These are phyloP conservation scores for Capra hircus DNA, from an alignment of 2,113 vertebrate species.

Conservation along the genomic window DNA sequence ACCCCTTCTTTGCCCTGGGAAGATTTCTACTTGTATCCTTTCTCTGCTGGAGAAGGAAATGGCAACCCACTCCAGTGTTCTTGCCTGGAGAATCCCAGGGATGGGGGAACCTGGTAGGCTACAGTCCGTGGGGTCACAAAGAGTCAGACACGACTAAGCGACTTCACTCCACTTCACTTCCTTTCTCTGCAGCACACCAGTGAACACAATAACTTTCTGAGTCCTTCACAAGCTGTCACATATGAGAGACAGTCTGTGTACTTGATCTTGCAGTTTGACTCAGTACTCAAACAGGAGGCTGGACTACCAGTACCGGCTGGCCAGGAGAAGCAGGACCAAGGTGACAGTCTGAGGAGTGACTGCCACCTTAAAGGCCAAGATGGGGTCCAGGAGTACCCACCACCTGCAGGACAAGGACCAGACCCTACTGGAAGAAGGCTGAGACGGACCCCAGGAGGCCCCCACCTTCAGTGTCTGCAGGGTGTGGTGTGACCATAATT, in stretches of 20 bases:
- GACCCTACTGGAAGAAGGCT: not conserved
- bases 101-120: not conserved
- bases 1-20: not conserved
- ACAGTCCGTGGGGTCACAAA: not conserved
- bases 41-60: not conserved
- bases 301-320: not conserved
- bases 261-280: not conserved
- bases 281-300: not conserved
- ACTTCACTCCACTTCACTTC: not conserved
- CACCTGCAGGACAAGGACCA: not conserved
- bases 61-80: not conserved
- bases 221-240: not conserved
- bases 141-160: not conserved
- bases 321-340: not conserved
- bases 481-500: not conserved
- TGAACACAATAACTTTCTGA: not conserved
- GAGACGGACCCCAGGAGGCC: not conserved
- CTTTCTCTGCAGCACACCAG: not conserved
- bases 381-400: not conserved
- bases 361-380: not conserved
- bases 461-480: not conserved
- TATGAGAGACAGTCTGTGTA: not conserved
- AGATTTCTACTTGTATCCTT: not conserved
- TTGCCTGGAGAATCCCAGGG: not conserved
- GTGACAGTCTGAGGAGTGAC: not conserved